Conservation (phyloP, 1,140 invertebrate genomes). For the Leptopilina clavipes region DNA sequence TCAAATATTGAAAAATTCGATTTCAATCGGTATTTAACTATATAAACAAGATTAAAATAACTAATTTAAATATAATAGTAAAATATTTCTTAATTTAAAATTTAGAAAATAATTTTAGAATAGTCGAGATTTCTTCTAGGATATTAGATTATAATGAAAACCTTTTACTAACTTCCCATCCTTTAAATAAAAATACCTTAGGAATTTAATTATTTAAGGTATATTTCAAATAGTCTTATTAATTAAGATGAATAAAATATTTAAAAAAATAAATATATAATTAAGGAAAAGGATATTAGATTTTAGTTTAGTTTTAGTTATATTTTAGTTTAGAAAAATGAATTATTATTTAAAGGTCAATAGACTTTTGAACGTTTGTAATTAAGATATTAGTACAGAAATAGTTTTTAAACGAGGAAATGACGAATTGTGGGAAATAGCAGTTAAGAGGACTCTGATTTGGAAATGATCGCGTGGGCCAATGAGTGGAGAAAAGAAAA, state of each 20-base stretch:
- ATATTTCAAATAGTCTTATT: too few relatives aligned
- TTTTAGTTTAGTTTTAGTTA: not conserved
- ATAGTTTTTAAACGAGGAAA: not conserved
- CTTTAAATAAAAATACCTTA: too few relatives aligned
- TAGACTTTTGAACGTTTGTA: not conserved
- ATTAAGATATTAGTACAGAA: slow-evolving; percentile 9
- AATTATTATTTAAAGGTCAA: not conserved
- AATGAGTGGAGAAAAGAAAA: not conserved
- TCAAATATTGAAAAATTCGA: too few relatives aligned
- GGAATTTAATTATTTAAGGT: too few relatives aligned
- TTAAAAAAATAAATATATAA: not conserved
- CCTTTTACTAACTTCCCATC: too few relatives aligned
- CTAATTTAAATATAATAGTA: too few relatives aligned
- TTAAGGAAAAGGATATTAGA: not conserved
- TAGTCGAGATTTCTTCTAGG: too few relatives aligned
- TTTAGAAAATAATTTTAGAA: too few relatives aligned
- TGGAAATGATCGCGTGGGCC: not conserved
- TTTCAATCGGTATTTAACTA: too few relatives aligned
- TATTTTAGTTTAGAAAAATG: not conserved
- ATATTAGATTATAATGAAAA: too few relatives aligned
- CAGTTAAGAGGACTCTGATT: not conserved
- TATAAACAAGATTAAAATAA: too few relatives aligned
- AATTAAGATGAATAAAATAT: not conserved
- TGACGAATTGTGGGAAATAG: not conserved
- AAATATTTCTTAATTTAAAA: too few relatives aligned